phyloP scores from a whole-genome alignment of 2,797 vertebrate species.

The Crenichthys baileyi region DNA sequence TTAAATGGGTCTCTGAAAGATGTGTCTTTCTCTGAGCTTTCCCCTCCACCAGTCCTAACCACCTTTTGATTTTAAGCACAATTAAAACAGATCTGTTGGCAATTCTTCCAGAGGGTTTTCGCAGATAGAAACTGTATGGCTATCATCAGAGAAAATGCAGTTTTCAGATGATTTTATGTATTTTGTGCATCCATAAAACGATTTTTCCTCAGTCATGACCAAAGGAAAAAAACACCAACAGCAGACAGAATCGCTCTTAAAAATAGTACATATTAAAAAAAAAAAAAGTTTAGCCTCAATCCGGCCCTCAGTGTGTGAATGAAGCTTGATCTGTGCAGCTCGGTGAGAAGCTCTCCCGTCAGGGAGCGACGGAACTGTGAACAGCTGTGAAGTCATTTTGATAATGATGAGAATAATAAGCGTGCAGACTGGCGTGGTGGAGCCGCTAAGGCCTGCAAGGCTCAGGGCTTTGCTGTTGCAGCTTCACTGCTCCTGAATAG shows the following conservation, averaged over 20 bases:
- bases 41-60: slow-evolving; percentile 35
- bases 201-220: slow-evolving; percentile 4
- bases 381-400: slow-evolving; percentile 99
- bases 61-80: slow-evolving; percentile 78
- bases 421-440: slow-evolving; percentile 78
- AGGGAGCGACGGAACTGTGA: slow-evolving; percentile 90
- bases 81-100: slow-evolving; percentile 75
- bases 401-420: slow-evolving; percentile 99
- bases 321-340: slow-evolving; percentile 69
- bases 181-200: slow-evolving; percentile 32
- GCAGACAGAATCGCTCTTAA: slow-evolving; percentile 14
- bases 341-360: slow-evolving; percentile 87
- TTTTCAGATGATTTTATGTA: slow-evolving; percentile 45
- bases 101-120: slow-evolving; percentile 43
- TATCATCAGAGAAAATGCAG: slow-evolving; percentile 58
- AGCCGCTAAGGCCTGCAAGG: slow-evolving; percentile 84
- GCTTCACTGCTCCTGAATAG: slow-evolving; percentile 99
- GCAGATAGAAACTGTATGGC: slow-evolving; percentile 48
- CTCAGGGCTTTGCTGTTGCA: slow-evolving; percentile 96
- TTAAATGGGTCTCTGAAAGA: slow-evolving; percentile 69
- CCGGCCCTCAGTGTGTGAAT: slow-evolving; percentile 79
- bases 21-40: slow-evolving; percentile 54
- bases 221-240: slow-evolving; percentile 20
- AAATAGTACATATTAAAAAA: slow-evolving; percentile 11
- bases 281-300: slow-evolving; percentile 15